Base-by-base conservation (phyloP, 2,797 vertebrate species). In the Muraenolepis orangiensis region DNA sequence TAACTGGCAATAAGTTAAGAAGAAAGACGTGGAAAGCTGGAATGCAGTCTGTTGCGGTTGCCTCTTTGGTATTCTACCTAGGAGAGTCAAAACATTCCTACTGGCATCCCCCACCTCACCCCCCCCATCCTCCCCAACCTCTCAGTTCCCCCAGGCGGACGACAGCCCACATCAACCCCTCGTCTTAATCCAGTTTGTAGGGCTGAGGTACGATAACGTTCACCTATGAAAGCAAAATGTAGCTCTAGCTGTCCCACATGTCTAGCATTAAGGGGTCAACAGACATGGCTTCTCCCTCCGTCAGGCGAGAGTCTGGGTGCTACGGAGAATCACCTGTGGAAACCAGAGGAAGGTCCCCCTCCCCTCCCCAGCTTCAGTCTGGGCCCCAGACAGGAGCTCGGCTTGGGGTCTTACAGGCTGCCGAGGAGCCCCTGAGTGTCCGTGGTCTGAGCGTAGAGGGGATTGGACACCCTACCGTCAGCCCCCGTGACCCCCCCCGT, bases 1-100 rank as follows among this genome's bases (percentile, higher is more conserved):
- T 64, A 64, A n/a, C 57, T 57, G 51, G 51, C 57, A 26, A 64
- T 64, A 64, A 26, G 57, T 26, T 64, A 64, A 64, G 57, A 64
- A 26, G n/a, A n/a, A n/a, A n/a, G n/a, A n/a, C n/a, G 57, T 64
- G n/a, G 26, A 64, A 64, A 64, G 57, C 57, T 26, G 57, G 57
- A 64, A 23, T 64, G 57, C 57, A 26, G 57, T 64, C 57, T 26
- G 23, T 26, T 64, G 57, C 26, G 57, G 57, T 64, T 26, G n/a
- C 57, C 57, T 64, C 26, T 10, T 64, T 64, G 57, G 57, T 26
- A 26, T 64, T 26, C 57, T 26, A 26, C 23, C 10, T 20, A 57
- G 51, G 51, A 26, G 23, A 64, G 57, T 64, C 23, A 26, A 64
- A 64, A 64, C 57, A 64, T 64, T 26, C 23, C 57, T 64, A 20